Evolutionary conservation across 2,113 vertebrate genomes (phyloP).

Genomic region (Zosterops pallidus): DNA sequence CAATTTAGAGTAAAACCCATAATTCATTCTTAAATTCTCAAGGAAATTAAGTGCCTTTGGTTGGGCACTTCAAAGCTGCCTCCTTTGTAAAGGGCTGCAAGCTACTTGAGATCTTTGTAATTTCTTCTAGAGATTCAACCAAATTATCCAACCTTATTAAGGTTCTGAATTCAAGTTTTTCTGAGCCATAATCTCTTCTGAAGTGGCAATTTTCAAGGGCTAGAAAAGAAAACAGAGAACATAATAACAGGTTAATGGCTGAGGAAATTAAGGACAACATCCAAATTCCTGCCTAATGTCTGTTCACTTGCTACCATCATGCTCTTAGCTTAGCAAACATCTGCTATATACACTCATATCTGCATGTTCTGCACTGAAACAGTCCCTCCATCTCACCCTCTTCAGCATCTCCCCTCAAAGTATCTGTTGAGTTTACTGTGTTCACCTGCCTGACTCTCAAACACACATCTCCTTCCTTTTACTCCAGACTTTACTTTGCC

Average conservation of each 20-base stretch:
- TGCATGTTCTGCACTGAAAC: background rate
- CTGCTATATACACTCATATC: background rate
- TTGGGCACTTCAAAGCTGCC: background rate
- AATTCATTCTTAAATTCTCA: background rate
- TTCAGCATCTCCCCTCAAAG: background rate
- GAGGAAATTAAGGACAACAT: background rate
- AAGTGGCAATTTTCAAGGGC: background rate
- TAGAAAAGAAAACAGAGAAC: background rate
- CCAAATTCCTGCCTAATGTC: background rate
- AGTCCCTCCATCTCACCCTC: background rate
- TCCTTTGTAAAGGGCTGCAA: background rate
- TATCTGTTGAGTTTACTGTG: background rate
- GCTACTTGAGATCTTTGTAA: background rate
- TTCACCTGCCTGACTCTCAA: background rate
- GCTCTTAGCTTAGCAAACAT: background rate
- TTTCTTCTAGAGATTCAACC: background rate
- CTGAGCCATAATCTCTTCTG: background rate
- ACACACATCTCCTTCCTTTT: background rate
- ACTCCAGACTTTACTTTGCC: background rate
- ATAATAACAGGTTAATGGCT: background rate
- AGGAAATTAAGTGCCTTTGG: slow-evolving; percentile 18
- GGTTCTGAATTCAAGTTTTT: background rate
- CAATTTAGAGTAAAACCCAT: background rate
- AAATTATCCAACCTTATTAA: background rate
- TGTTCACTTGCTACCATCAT: background rate